Percentiles rank a stretch among this genome's conserved stretches.
Evolutionary conservation across 64 coral and sea anemone species (phyloP).

Genomic region (Pocillopora damicornis): DNA sequence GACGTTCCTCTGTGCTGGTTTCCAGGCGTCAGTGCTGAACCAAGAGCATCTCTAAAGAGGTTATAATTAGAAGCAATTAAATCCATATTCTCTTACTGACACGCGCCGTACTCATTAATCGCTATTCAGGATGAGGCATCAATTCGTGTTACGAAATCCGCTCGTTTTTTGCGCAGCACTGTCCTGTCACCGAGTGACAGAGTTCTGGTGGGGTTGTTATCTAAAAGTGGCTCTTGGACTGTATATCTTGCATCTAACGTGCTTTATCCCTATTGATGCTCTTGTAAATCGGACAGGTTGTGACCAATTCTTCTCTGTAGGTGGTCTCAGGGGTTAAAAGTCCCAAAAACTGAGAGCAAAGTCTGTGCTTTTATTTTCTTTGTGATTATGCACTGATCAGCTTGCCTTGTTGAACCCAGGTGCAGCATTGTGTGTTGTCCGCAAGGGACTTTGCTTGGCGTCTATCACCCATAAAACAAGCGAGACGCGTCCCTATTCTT

Average conservation of each 20-base stretch:
- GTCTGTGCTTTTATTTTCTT: neutral
- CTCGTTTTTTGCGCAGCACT: neutral
- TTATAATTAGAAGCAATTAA: slow-evolving; percentile 28
- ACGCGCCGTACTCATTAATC: slow-evolving; percentile 28
- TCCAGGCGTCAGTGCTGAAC: neutral
- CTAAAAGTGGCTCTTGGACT: neutral
- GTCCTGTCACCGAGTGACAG: neutral
- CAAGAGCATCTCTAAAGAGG: neutral
- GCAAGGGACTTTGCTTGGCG: slow-evolving; percentile 26
- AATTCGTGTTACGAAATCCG: slow-evolving; percentile 13
- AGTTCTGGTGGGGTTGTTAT: neutral
- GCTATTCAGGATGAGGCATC: neutral
- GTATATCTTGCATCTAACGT: neutral
- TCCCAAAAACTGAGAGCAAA: slow-evolving; percentile 15
- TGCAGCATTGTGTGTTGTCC: slow-evolving; percentile 15
- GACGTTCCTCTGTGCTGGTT: neutral
- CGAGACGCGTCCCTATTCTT: neutral
- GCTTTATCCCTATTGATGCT: neutral
- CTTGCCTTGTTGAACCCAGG: slow-evolving; percentile 10
- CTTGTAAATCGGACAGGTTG: neutral
- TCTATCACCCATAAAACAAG: slow-evolving; percentile 5
- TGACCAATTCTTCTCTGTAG: neutral
- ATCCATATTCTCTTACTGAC: slow-evolving; percentile 12
- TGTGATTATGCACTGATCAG: slow-evolving; percentile 2
- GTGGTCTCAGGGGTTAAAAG: neutral